phyloP scores from a whole-genome alignment of 2,113 vertebrate species.

The Emydocephalus ijimae region DNA sequence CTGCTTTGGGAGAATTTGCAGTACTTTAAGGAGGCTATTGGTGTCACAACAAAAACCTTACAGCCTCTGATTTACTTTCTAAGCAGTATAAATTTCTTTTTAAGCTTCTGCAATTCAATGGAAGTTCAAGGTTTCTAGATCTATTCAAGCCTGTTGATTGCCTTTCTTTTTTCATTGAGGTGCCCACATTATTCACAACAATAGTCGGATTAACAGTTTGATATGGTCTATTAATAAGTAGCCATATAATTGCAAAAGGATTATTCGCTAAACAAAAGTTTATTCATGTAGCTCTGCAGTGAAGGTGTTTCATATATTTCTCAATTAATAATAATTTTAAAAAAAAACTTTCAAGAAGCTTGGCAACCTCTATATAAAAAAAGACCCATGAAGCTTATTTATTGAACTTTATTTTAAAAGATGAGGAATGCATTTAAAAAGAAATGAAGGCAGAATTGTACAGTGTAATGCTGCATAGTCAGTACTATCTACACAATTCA shows the following conservation, averaged over 20 bases:
- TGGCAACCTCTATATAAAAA: neutral
- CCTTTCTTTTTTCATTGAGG: conserved; percentile 1
- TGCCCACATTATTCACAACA: conserved; percentile 11
- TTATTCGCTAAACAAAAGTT: conserved; percentile 5
- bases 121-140: neutral
- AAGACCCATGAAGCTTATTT: neutral
- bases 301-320: conserved; percentile 14
- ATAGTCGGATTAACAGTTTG: conserved; percentile 16
- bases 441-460: neutral
- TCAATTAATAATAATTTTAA: neutral
- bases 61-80: conserved; percentile 25
- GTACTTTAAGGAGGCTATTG: neutral
- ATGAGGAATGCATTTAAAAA: neutral
- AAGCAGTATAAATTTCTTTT: conserved; percentile 15
- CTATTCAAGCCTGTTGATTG: neutral
- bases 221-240: neutral
- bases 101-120: conserved; percentile 8
- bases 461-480: neutral
- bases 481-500: neutral
- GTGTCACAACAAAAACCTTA: conserved; percentile 9
- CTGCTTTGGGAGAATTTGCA: neutral
- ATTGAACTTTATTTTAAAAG: neutral
- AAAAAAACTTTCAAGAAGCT: conserved; percentile 30
- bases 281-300: conserved; percentile 28
- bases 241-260: conserved; percentile 1